Conservation (phyloP, 2,113 vertebrate species). For the Alaudala cheleensis region DNA sequence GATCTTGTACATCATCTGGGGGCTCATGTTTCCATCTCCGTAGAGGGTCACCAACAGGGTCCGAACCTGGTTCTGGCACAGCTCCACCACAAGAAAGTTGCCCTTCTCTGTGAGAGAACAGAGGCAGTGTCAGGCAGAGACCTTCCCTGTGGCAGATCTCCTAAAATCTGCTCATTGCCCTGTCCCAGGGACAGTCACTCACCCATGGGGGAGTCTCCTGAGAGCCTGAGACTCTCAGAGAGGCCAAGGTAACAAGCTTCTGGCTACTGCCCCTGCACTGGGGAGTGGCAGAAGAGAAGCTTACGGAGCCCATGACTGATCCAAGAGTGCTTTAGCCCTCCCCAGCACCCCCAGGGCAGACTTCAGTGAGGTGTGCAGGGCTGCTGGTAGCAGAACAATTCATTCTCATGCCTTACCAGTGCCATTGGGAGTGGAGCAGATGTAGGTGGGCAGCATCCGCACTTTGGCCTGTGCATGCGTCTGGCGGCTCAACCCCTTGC, state of each 20-base stretch:
- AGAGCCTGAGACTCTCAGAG: background rate
- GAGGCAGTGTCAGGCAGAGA: background rate
- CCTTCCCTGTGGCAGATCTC: background rate
- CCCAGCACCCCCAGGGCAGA: background rate
- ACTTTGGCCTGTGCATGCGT: constrained; percentile 55
- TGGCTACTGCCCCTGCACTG: background rate
- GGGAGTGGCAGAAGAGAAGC: background rate
- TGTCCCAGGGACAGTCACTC: background rate
- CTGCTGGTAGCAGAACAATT: background rate
- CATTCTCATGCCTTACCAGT: constrained; percentile 72
- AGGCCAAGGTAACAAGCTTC: background rate
- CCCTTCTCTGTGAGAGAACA: constrained; percentile 76
- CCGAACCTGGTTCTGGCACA: constrained; percentile 79
- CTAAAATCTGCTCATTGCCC: background rate
- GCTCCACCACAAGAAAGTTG: constrained; percentile 81
- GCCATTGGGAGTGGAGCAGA: constrained; percentile 81
- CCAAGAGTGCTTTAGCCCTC: background rate
- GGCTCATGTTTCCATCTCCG: constrained; percentile 38
- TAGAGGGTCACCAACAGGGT: constrained; percentile 75
- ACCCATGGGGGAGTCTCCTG: rapidly evolving
- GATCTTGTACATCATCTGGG: constrained; percentile 65
- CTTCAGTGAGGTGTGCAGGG: rapidly evolving
- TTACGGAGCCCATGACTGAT: background rate
- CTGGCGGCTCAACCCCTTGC: constrained; percentile 69
- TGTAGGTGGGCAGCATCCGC: constrained; percentile 85